A percentile compares a stretch with the other conserved stretches of the same genome.
Conservation (phyloP, 2,113 vertebrate genomes). For the Geococcyx californianus region DNA sequence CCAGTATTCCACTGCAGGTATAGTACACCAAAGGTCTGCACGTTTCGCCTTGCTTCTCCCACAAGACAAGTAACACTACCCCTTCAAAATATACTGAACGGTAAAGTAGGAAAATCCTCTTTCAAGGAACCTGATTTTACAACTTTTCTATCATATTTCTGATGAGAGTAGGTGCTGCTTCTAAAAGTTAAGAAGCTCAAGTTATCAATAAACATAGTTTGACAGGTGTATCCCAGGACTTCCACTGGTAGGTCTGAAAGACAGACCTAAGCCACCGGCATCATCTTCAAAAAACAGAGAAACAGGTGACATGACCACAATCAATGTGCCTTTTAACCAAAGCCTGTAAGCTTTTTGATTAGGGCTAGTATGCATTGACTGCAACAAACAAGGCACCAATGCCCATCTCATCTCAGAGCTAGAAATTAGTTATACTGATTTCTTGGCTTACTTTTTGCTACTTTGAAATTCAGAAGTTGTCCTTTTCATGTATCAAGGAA, state of each 20-base stretch:
- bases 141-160: not conserved
- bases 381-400: not conserved
- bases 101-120: not conserved
- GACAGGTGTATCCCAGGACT: not conserved
- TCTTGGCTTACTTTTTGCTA: not conserved
- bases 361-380: not conserved
- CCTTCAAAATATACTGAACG: not conserved
- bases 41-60: not conserved
- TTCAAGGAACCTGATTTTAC: not conserved
- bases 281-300: not conserved
- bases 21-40: rapidly evolving
- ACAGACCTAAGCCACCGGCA: not conserved
- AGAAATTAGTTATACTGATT: not conserved
- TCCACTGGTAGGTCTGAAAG: not conserved
- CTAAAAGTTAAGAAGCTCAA: not conserved
- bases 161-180: not conserved
- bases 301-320: not conserved
- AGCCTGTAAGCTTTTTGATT: not conserved
- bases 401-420: not conserved
- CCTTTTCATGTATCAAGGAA: not conserved
- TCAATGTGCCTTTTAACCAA: not conserved
- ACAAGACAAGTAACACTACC: not conserved
- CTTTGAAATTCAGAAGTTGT: not conserved
- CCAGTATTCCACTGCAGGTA: not conserved
- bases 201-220: not conserved